These are phyloP conservation scores for Sarcophaga bullata DNA, from an alignment of 1,140 invertebrate genomes.

Conservation along the genomic window DNA sequence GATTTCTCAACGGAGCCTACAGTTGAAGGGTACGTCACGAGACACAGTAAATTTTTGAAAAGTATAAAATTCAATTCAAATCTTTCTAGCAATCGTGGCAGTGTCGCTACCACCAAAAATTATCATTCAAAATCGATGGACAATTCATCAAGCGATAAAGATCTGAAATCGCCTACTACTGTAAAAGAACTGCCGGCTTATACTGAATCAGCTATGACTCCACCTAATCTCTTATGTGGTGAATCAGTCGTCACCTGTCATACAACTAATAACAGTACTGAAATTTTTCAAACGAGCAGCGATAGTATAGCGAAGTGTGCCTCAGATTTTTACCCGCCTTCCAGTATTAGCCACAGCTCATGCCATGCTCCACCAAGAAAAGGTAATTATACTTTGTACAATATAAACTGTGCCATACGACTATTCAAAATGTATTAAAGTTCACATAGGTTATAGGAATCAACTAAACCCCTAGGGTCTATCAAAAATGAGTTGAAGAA, in stretches of 20 bases:
- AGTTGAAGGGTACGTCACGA: slow-evolving; percentile 84
- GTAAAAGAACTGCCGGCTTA: background rate
- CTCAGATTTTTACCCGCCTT: slow-evolving; percentile 22
- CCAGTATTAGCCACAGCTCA: background rate
- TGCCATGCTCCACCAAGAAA: background rate
- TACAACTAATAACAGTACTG: background rate
- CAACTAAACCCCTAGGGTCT: too few relatives aligned
- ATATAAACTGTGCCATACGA: background rate
- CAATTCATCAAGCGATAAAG: background rate
- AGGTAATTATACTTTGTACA: background rate
- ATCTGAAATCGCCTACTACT: background rate
- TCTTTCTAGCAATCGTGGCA: slow-evolving; percentile 77
- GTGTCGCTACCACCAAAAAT: slow-evolving; percentile 64
- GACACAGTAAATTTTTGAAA: slow-evolving; percentile 87
- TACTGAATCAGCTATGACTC: slow-evolving; percentile 1
- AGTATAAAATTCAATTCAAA: slow-evolving; percentile 89
- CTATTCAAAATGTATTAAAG: background rate
- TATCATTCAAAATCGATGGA: slow-evolving; percentile 46
- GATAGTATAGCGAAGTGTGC: slow-evolving; percentile 22
- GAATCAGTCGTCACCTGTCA: slow-evolving; percentile 24
- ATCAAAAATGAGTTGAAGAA: too few relatives aligned
- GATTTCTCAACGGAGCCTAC: slow-evolving; percentile 71
- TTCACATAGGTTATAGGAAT: too few relatives aligned
- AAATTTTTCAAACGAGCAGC: slow-evolving; percentile 31
- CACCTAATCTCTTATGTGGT: slow-evolving; percentile 24